Conservation (phyloP, 37 sponge, comb jelly and placozoan species). For the Mnemiopsis leidyi region DNA sequence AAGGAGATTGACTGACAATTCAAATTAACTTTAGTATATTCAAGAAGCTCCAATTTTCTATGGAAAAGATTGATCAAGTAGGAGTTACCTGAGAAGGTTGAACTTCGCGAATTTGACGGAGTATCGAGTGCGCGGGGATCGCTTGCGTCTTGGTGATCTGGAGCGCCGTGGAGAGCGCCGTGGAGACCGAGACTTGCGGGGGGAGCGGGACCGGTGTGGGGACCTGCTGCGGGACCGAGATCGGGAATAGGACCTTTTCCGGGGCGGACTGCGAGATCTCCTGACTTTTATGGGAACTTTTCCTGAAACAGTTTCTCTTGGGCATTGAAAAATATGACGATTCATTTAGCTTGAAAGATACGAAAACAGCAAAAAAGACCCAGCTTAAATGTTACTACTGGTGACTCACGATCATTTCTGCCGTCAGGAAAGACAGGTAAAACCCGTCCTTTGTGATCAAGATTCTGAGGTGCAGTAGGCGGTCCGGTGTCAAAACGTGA, state of each 20-base stretch:
- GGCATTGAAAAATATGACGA: too few relatives aligned
- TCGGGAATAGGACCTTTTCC: slow-evolving; percentile 11
- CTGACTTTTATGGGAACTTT: too few relatives aligned
- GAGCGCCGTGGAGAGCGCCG: not conserved
- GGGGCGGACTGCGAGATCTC: not conserved
- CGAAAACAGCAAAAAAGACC: too few relatives aligned
- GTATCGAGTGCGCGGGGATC: not conserved
- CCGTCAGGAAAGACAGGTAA: not conserved
- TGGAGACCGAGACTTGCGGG: slow-evolving; percentile 3
- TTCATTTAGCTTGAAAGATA: too few relatives aligned
- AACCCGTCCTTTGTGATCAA: not conserved
- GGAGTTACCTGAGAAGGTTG: slow-evolving; percentile 37
- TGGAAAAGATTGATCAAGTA: not conserved
- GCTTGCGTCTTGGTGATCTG: slow-evolving; percentile 10
- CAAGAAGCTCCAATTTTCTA: not conserved
- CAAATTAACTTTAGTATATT: too few relatives aligned
- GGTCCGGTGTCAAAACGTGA: slow-evolving; percentile 20
- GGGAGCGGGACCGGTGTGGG: not conserved
- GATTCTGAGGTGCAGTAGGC: not conserved
- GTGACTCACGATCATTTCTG: not conserved
- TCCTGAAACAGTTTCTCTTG: too few relatives aligned
- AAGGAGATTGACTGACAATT: too few relatives aligned
- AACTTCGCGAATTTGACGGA: slow-evolving; percentile 31
- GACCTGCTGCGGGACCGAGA: slow-evolving; percentile 8
- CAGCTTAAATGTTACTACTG: too few relatives aligned